Evolutionary conservation across 2,888 invertebrate species (phyloP).

Genomic region (Perithous albicinctus): DNA sequence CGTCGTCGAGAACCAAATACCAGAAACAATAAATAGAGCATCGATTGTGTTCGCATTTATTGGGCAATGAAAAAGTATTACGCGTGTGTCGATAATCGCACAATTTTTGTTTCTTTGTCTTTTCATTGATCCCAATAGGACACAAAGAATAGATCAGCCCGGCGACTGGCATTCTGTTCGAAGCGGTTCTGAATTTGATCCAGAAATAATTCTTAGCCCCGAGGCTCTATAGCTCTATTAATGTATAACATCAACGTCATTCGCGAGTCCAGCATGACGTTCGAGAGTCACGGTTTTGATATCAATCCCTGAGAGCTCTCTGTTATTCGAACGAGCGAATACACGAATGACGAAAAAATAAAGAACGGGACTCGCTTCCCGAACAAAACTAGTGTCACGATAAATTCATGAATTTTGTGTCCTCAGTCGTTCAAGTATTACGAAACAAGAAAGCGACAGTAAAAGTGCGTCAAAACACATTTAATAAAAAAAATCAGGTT

Average conservation of each 20-base stretch:
- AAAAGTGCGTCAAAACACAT: not conserved
- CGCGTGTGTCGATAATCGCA: not conserved
- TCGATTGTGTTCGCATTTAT: not conserved
- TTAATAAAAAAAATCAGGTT: no score
- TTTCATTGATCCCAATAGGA: not conserved
- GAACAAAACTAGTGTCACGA: slow-evolving; percentile 5
- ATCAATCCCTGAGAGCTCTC: slow-evolving; percentile 31
- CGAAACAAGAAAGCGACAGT: not conserved
- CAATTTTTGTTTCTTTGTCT: not conserved
- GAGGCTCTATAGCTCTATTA: slow-evolving; percentile 28
- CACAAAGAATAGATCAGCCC: not conserved
- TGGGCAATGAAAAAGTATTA: not conserved
- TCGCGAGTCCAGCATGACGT: not conserved
- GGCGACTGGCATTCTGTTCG: not conserved
- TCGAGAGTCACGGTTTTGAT: slow-evolving; percentile 25
- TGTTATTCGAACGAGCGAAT: slow-evolving; percentile 10
- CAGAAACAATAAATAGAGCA: slow-evolving; percentile 9
- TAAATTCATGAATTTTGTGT: slow-evolving; percentile 8
- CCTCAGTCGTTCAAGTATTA: not conserved
- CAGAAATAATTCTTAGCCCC: slow-evolving; percentile 41
- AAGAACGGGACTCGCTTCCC: slow-evolving; percentile 25
- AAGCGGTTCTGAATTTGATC: slow-evolving; percentile 38
- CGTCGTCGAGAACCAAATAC: not conserved
- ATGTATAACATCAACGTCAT: slow-evolving; percentile 42
- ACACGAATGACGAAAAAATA: slow-evolving; percentile 17